phyloP scores from a whole-genome alignment of 2,113 vertebrate species.

The Clarias gariepinus region DNA sequence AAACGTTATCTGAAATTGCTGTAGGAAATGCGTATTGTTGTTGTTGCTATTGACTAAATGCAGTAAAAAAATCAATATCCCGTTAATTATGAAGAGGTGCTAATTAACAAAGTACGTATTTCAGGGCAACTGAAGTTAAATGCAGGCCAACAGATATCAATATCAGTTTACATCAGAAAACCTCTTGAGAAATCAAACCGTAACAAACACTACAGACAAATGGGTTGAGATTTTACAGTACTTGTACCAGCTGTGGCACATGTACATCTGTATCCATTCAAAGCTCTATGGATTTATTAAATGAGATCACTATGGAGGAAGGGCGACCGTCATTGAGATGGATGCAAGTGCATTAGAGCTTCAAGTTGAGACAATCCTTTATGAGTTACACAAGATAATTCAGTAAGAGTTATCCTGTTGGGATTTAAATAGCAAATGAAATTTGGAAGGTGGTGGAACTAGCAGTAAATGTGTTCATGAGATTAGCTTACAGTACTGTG shows the following conservation, averaged over 20 bases:
- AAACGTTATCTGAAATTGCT: neutral
- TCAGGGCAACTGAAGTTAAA: neutral
- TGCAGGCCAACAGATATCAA: neutral
- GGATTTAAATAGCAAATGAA: no score
- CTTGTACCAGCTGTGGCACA: neutral
- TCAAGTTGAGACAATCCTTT: no score
- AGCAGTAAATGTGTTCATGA: neutral
- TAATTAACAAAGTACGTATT: neutral
- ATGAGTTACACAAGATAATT: no score
- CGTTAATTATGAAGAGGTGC: neutral
- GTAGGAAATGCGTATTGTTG: neutral
- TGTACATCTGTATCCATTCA: conserved; percentile 18
- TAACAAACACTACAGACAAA: neutral
- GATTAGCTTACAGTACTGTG: neutral
- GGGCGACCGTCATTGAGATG: conserved; percentile 16
- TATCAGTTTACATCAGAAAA: neutral
- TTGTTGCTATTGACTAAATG: neutral
- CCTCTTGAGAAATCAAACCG: neutral
- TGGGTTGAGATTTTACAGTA: neutral
- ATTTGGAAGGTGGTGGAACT: neutral
- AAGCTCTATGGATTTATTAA: neutral
- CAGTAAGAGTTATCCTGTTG: no score
- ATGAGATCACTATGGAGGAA: conserved; percentile 8
- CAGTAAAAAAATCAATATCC: neutral
- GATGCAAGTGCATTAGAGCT: neutral